phyloP scores from a whole-genome alignment of 2,797 vertebrate species.

The Pangasius sanitwongsei region DNA sequence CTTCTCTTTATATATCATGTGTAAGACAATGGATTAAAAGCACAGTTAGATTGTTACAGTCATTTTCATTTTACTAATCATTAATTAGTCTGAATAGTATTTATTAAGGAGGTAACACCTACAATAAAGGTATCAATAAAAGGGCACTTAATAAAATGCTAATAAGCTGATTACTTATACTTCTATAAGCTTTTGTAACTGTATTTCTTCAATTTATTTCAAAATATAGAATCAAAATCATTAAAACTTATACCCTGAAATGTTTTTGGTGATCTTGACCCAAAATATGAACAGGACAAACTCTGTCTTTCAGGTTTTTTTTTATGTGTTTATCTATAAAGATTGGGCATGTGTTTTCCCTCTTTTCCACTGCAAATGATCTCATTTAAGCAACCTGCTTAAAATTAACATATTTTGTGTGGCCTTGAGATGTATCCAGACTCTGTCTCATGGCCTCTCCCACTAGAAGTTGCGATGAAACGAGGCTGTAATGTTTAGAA shows the following conservation, averaged over 20 bases:
- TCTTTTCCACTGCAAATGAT: constrained; percentile 15
- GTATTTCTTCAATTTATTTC: not conserved
- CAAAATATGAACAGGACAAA: not conserved
- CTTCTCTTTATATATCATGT: not conserved
- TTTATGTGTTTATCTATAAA: not conserved
- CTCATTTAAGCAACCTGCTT: constrained; percentile 16
- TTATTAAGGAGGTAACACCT: not conserved
- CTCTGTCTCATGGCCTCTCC: constrained; percentile 12
- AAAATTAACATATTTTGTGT: constrained; percentile 21
- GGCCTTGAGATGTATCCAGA: constrained; percentile 13
- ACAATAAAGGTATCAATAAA: not conserved
- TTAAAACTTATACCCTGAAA: not conserved
- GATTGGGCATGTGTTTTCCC: not conserved
- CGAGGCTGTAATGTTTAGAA: constrained; percentile 24
- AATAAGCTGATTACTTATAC: not conserved
- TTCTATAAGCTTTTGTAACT: not conserved
- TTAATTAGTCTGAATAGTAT: not conserved
- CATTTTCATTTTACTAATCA: not conserved
- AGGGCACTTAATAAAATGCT: not conserved
- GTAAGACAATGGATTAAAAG: not conserved
- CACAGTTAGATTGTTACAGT: not conserved
- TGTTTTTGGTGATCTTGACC: not conserved
- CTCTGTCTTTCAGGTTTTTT: too few species aligned
- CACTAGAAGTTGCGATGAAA: constrained; percentile 20
- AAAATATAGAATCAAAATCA: not conserved